A percentile compares a stretch with the other conserved stretches of the same genome.
phyloP scores from a whole-genome alignment of 2,797 vertebrate species.

The Sebastes aleutianus region DNA sequence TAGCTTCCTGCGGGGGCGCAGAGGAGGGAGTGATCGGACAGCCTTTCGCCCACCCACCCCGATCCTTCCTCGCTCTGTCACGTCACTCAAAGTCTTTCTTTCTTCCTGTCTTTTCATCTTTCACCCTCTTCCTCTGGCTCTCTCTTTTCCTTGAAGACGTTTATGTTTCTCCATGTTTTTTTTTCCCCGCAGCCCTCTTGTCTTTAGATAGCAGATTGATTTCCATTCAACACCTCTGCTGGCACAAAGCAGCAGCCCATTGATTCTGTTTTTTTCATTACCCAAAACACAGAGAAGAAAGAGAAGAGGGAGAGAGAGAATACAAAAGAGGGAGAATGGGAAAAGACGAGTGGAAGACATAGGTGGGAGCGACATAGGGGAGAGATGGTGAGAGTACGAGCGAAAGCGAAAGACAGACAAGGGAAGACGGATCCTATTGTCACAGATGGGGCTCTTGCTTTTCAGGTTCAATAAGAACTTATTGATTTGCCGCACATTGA shows the following conservation, averaged over 20 bases:
- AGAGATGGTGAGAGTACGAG: background rate
- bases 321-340: background rate
- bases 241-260: slow-evolving; percentile 60
- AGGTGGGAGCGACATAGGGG: background rate
- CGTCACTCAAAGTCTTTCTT: slow-evolving; percentile 7
- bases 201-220: slow-evolving; percentile 70
- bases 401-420: background rate
- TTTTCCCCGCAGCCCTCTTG: slow-evolving; percentile 40
- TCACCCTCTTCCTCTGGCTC: background rate
- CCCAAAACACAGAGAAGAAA: slow-evolving; percentile 39
- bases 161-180: slow-evolving; percentile 47
- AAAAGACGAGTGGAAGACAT: slow-evolving; percentile 1
- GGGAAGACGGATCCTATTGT: slow-evolving; percentile 21
- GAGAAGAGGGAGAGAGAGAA: background rate
- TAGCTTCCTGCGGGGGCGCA: slow-evolving; percentile 17
- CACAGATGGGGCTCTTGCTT: slow-evolving; percentile 29
- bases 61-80: slow-evolving; percentile 7
- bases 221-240: slow-evolving; percentile 59
- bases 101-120: background rate
- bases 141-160: background rate
- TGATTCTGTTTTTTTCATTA: slow-evolving; percentile 64
- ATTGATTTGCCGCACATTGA: slow-evolving; percentile 51
- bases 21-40: slow-evolving; percentile 15
- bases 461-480: slow-evolving; percentile 43
- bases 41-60: slow-evolving; percentile 1